Conservation (phyloP, 2,888 invertebrate genomes). For the Cheilosia grossa region DNA sequence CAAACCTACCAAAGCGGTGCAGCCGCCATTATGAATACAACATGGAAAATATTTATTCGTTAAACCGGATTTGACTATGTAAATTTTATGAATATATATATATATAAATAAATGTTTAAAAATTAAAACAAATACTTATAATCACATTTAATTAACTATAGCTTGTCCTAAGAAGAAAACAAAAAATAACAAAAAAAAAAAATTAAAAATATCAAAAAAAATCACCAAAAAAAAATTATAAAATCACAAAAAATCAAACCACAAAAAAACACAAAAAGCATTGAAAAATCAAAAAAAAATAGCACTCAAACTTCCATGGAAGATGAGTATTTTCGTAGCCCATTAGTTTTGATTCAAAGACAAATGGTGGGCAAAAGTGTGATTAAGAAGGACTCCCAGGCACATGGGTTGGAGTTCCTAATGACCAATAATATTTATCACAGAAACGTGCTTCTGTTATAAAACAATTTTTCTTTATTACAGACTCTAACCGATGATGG, state of each 20-base stretch:
- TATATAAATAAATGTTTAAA: constrained; percentile 68
- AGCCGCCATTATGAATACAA: constrained; percentile 7
- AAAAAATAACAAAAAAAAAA: neutral
- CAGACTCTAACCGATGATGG: constrained; percentile 20
- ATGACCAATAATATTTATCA: neutral
- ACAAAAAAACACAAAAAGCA: neutral
- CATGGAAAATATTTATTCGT: constrained; percentile 15
- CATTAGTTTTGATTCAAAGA: constrained; percentile 28
- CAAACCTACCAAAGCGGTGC: constrained; percentile 20
- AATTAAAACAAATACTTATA: neutral
- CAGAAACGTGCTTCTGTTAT: neutral
- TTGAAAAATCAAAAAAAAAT: no score
- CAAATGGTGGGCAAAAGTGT: constrained; percentile 21
- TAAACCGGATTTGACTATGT: constrained; percentile 41
- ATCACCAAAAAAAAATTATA: neutral
- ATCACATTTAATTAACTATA: constrained; percentile 22
- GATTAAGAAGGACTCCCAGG: constrained; percentile 6
- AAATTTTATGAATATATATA: constrained; percentile 52
- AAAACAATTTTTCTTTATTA: constrained; percentile 11
- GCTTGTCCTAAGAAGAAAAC: constrained; percentile 7
- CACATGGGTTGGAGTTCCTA: constrained; percentile 9
- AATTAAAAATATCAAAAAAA: neutral
- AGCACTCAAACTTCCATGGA: no score
- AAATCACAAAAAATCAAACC: neutral
- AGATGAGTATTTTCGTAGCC: constrained; percentile 39